Percentiles rank a stretch among this genome's conserved stretches.
Evolutionary conservation across 2,888 invertebrate species (phyloP).

Genomic region (Netelia virgata): DNA sequence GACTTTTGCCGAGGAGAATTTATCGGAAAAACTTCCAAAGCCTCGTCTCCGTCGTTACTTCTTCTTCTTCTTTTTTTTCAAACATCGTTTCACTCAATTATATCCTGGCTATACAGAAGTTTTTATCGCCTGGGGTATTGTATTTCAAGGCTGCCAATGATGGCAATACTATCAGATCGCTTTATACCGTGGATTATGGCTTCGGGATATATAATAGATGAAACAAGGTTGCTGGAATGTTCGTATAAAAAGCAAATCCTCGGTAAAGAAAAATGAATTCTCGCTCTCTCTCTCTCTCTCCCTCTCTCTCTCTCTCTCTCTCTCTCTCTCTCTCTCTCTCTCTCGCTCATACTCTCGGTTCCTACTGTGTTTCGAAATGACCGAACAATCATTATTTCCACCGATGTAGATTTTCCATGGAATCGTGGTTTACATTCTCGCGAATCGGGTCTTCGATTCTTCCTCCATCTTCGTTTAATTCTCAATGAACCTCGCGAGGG

Average conservation of each 20-base stretch:
- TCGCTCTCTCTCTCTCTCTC: background rate
- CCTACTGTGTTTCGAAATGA: background rate
- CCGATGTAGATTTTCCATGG: slow-evolving; percentile 30
- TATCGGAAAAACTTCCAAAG: slow-evolving; percentile 24
- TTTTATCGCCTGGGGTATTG: slow-evolving; percentile 63
- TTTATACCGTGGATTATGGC: slow-evolving; percentile 44
- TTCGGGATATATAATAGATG: slow-evolving; percentile 41
- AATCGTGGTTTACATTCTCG: background rate
- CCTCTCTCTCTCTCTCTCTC: background rate
- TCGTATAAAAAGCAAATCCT: slow-evolving; percentile 29
- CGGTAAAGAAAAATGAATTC: slow-evolving; percentile 2
- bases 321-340: background rate
- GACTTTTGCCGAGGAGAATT: background rate
- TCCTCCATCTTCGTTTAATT: slow-evolving; percentile 2
- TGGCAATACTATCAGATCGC: slow-evolving; percentile 42
- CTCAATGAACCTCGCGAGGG: slow-evolving; percentile 9
- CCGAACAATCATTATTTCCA: slow-evolving; percentile 22
- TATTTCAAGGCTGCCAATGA: slow-evolving; percentile 69
- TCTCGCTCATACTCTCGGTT: too few relatives aligned
- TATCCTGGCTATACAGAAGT: slow-evolving; percentile 67
- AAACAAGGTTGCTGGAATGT: slow-evolving; percentile 38
- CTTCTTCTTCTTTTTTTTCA: slow-evolving; percentile 27
- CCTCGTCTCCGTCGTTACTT: slow-evolving; percentile 15
- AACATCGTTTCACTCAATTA: slow-evolving; percentile 58
- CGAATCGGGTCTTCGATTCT: background rate